phyloP scores from a whole-genome alignment of 2,888 invertebrate genomes.

The Polymixis flavicincta region DNA sequence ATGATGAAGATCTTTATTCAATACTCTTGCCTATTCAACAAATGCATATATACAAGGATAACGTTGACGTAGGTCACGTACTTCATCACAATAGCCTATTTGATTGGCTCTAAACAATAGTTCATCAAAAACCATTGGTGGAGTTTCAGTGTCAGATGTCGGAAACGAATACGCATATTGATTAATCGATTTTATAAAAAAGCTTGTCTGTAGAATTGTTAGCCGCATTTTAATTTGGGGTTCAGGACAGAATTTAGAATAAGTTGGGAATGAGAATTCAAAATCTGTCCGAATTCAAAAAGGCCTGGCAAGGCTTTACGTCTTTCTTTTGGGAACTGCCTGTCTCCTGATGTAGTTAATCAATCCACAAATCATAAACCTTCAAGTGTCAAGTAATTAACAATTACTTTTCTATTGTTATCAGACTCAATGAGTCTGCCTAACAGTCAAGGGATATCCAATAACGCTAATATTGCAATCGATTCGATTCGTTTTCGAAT shows the following conservation, averaged over 20 bases:
- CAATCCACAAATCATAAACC: slow-evolving; percentile 7
- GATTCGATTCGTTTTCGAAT: background rate
- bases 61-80: slow-evolving; percentile 32
- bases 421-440: no score
- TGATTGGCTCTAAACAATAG: slow-evolving; percentile 47
- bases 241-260: no score
- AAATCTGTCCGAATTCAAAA: no score
- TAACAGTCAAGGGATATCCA: no score
- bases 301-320: no score
- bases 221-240: background rate
- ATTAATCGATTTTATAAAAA: slow-evolving; percentile 4
- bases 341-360: background rate
- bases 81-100: slow-evolving; percentile 42
- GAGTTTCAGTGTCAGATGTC: slow-evolving; percentile 30
- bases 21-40: background rate
- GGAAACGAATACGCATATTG: background rate
- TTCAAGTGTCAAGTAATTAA: no score
- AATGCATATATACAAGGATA: slow-evolving; percentile 35
- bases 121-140: slow-evolving; percentile 39
- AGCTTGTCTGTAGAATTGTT: background rate
- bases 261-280: no score
- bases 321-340: no score
- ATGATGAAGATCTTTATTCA: background rate
- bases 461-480: background rate
- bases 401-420: no score